These are phyloP conservation scores for Emys orbicularis DNA, from an alignment of 2,797 vertebrate genomes.

Conservation along the genomic window DNA sequence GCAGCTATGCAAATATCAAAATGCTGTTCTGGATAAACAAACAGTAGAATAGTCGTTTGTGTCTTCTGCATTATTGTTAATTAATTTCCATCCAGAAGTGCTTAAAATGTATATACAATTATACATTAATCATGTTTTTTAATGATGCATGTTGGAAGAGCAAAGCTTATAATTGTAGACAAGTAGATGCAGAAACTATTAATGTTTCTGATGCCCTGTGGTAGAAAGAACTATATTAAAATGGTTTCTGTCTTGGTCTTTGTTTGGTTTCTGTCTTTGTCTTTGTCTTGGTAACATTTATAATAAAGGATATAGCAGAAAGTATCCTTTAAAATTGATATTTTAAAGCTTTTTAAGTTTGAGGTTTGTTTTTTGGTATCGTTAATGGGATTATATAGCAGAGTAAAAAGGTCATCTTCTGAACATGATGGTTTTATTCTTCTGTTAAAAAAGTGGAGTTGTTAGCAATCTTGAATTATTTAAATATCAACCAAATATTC, in stretches of 20 bases:
- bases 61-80: conserved; percentile 70
- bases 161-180: conserved; percentile 72
- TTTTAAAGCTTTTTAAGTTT: conserved; percentile 80
- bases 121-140: conserved; percentile 53
- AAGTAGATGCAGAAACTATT: conserved; percentile 77
- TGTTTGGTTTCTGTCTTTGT: too few relatives aligned
- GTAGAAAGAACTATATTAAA: conserved; percentile 87
- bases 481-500: conserved; percentile 70
- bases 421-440: conserved; percentile 79
- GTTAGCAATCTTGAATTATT: conserved; percentile 77
- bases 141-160: conserved; percentile 51
- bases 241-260: conserved; percentile 69
- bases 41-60: conserved; percentile 65
- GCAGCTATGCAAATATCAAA: conserved; percentile 71
- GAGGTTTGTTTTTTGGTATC: conserved; percentile 73
- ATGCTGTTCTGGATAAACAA: conserved; percentile 62
- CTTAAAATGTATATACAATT: conserved; percentile 55
- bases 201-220: conserved; percentile 82
- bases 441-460: conserved; percentile 65
- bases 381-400: conserved; percentile 79
- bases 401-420: conserved; percentile 80
- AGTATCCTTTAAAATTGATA: conserved; percentile 80
- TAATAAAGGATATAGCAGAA: conserved; percentile 80
- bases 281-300: conserved; percentile 84
- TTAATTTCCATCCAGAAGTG: conserved; percentile 71